Evolutionary conservation across 2,888 invertebrate genomes (phyloP), one percentile per base, ranked within the genome.

Genomic region (Cotesia congregata): DNA sequence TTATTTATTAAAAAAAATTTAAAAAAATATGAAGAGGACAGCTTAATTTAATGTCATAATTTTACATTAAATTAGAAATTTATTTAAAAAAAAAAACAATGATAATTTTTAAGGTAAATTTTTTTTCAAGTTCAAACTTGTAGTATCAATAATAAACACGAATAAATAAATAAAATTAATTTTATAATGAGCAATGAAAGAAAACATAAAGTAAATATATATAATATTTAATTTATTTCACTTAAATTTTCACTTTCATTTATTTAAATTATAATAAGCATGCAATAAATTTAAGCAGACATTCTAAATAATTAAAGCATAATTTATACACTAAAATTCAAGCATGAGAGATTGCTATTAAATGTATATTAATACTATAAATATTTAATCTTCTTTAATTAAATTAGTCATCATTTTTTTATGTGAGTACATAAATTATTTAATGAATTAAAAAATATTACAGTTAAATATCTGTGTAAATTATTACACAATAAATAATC

Each of bases 361-460:
- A n/a, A n/a, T 64, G 17, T 64, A n/a, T 62, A n/a, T 20, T 40
- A 30, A 9, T 74, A 40, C 65, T 67, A 62, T 15, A 62, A 60
- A 17, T 30, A 72, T 41, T 59, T 6, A 61, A 20, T 38, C 12
- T 12, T 40, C 20, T 61, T 50, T 6, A 50, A 50, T 50, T 9
- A 50, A 50, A 50, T 50, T 4, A 50, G 2, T 50, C 7, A 50
- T 50, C 12, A 9, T 12, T 50, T 50, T 50, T 50, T 7, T 50
- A 9, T 9, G 12, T 3, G 4, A 50, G 4, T 9, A 7, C 12
- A 50, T 50, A 50, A 50, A 50, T 50, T 50, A 50, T 50, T 12
- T 4, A 50, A 12, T 50, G 50, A 50, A 50, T 50, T 30, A 30
- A 30, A 30, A 30, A 30, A 30, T 30, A 30, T 30, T 30, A 30